Evolutionary conservation across 2,888 invertebrate genomes (phyloP), one percentile per base, ranked within the genome.

Genomic region (Amphipyra berbera): DNA sequence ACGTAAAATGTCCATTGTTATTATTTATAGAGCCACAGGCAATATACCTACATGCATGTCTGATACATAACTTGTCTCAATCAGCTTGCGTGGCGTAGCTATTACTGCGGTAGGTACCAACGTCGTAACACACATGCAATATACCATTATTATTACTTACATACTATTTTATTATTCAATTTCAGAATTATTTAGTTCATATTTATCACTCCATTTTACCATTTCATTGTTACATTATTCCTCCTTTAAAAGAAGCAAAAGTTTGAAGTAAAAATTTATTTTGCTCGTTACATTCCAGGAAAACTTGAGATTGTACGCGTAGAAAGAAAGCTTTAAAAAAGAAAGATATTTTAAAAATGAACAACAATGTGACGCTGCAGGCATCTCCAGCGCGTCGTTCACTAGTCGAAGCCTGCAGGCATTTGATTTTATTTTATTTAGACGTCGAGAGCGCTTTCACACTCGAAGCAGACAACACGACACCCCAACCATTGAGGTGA

Each of bases 351-450:
- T 55, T 41, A 52, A 68, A 71, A 67, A 70, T 52, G 61, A 59
- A 59, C 53, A 63, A 61, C 62, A 76, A 64, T 64, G 70, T 59
- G 62, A 59, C 49, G 70, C 72, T 70, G 58, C 70, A 74, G 76
- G 72, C 72, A 70, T 76, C 75, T 78, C 73, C 64, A n/a, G n/a
- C n/a, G n/a, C n/a, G 55, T 46, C 49, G 54, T 66, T 68, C 59
- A 58, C 68, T 60, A 63, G 61, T 64, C 66, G 55, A 64, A 74
- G 71, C 54, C 54, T 68, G 72, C 71, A 75, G 71, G 61, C 67
- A 79, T 78, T 78, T 73, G 73, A 74, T 81, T 81, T 81, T 80
- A 81, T 83, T 85, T 82, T 77, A 81, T 79, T 78, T 73, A 81
- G 76, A 66, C 72, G 70, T 58, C 44, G 73, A 79, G 67, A 75